These are phyloP conservation scores for Cheilinus undulatus DNA, from an alignment of 2,113 vertebrate species.

Conservation along the genomic window DNA sequence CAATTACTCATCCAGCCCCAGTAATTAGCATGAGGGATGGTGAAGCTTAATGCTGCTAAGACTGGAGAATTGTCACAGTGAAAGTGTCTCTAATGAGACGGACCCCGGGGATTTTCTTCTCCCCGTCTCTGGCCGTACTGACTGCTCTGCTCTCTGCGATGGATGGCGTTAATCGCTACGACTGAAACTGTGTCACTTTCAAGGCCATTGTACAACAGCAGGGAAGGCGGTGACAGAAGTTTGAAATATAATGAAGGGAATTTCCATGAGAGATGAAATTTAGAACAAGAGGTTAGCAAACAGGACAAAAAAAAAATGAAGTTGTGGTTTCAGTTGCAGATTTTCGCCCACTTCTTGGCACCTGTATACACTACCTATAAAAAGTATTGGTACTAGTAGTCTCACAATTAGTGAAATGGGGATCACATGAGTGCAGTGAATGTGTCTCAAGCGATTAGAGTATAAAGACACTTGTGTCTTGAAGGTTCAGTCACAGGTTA, in stretches of 20 bases:
- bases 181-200: slow-evolving; percentile 35
- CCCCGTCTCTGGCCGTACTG: slow-evolving; percentile 24
- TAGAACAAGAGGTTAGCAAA: not conserved
- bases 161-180: slow-evolving; percentile 20
- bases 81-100: slow-evolving; percentile 66
- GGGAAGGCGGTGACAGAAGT: not conserved
- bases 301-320: not conserved
- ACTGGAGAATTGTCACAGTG: slow-evolving; percentile 54
- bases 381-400: too few relatives aligned
- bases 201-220: not conserved
- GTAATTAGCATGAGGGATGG: slow-evolving; percentile 72
- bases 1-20: slow-evolving; percentile 58
- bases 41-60: slow-evolving; percentile 49
- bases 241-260: not conserved
- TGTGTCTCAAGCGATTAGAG: too few relatives aligned
- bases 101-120: slow-evolving; percentile 41
- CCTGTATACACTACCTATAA: too few relatives aligned
- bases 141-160: slow-evolving; percentile 16
- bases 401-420: too few relatives aligned
- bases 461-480: too few relatives aligned
- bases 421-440: too few relatives aligned
- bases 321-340: accelerated
- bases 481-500: too few relatives aligned
- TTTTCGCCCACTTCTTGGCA: too few relatives aligned
- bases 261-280: too few relatives aligned